These are phyloP conservation scores for Epinotia bilunana DNA, from an alignment of 2,888 invertebrate genomes.

Conservation along the genomic window DNA sequence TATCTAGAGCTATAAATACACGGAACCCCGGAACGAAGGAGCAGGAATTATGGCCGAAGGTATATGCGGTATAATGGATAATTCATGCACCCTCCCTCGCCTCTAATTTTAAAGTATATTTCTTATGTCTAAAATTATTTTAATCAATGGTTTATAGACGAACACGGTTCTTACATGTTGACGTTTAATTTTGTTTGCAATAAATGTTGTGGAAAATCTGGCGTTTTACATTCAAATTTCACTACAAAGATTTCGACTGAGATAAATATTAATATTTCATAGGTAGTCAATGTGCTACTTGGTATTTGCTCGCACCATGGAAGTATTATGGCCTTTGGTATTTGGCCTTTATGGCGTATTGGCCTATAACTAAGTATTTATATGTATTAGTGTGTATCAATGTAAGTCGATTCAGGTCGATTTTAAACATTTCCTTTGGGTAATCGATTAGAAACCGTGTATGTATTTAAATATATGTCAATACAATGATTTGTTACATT, in stretches of 20 bases:
- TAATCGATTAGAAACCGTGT: too few species aligned
- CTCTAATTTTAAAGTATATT: conserved; percentile 75
- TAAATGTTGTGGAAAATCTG: background rate
- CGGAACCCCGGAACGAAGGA: conserved; percentile 73
- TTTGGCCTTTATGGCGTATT: too few species aligned
- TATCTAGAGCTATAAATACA: conserved; percentile 81
- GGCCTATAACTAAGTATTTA: too few species aligned
- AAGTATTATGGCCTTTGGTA: too few species aligned
- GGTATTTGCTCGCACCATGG: background rate
- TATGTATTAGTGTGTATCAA: too few species aligned
- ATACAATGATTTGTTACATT: too few species aligned
- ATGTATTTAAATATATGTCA: too few species aligned
- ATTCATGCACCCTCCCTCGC: conserved; percentile 80
- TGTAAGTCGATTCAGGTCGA: too few species aligned
- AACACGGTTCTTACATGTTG: conserved; percentile 17
- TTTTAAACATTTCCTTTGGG: too few species aligned
- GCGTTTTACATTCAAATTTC: background rate
- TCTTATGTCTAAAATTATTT: conserved; percentile 70
- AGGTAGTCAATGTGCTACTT: background rate
- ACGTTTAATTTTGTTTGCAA: background rate
- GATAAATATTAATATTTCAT: background rate
- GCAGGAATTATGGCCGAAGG: conserved; percentile 78
- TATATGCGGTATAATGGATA: conserved; percentile 78
- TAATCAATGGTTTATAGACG: conserved; percentile 45
- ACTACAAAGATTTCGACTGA: background rate